A percentile compares a stretch with the other conserved stretches of the same genome.
Conservation (phyloP, 2,113 vertebrate genomes). For the Cettia cetti region DNA sequence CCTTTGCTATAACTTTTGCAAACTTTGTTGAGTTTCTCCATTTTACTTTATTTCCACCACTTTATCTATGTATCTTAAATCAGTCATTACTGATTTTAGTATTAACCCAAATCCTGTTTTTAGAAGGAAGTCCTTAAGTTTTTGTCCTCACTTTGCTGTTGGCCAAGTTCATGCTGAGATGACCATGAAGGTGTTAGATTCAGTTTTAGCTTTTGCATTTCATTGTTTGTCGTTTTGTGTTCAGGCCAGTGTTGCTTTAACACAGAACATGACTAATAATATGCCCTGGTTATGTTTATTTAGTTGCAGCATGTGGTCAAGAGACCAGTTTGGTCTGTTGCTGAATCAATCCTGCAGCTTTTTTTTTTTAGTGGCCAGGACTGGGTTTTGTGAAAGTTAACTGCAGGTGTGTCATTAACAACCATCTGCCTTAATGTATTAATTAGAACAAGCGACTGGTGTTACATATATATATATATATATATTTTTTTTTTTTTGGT, state of each 20-base stretch:
- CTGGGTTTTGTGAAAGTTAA: background rate
- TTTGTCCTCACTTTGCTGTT: background rate
- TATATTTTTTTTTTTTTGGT: too few relatives aligned
- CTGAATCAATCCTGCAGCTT: slow-evolving; percentile 13
- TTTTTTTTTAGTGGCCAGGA: background rate
- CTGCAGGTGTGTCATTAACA: background rate
- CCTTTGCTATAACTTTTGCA: background rate
- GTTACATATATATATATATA: background rate
- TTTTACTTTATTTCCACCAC: background rate
- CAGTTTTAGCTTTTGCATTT: slow-evolving; percentile 23
- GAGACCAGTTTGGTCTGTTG: slow-evolving; percentile 56
- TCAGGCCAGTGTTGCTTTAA: background rate
- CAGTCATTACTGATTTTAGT: background rate
- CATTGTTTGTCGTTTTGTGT: slow-evolving; percentile 3
- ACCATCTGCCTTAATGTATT: background rate
- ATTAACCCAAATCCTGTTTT: background rate
- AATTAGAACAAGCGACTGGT: background rate
- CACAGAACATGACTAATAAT: slow-evolving; percentile 31
- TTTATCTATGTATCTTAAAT: background rate
- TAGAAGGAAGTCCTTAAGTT: background rate
- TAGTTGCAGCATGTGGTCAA: background rate
- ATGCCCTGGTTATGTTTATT: background rate
- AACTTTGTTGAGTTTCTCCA: background rate
- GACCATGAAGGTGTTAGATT: background rate
- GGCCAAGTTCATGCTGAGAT: background rate